Conservation (phyloP, 2,797 vertebrate genomes). For the Lepilemur septentrionalis region DNA sequence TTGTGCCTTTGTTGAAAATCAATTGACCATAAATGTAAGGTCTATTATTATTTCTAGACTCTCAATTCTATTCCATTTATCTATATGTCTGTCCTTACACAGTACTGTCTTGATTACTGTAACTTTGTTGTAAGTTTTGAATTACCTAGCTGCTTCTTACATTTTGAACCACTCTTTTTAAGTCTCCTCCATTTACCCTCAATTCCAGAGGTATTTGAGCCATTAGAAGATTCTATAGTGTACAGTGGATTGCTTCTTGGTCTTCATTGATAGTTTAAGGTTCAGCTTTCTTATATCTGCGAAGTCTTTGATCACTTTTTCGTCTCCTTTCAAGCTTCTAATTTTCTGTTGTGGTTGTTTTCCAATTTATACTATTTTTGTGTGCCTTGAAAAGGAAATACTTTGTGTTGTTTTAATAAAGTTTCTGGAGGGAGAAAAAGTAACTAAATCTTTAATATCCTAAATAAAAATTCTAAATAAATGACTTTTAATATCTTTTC, state of each 20-base stretch:
- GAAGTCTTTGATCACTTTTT: conserved; percentile 4
- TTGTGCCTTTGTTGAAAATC: not conserved
- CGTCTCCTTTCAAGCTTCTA: not conserved
- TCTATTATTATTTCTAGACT: not conserved
- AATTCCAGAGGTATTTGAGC: not conserved
- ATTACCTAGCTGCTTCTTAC: not conserved
- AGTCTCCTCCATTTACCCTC: not conserved
- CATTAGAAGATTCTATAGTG: not conserved
- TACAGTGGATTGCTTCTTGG: not conserved
- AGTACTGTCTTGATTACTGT: not conserved
- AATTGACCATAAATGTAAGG: not conserved
- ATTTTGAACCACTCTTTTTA: not conserved
- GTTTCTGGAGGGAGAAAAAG: not conserved
- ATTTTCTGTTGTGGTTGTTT: not conserved
- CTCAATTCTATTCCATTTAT: not conserved
- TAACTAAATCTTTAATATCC: not conserved
- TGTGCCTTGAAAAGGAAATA: conserved; percentile 15
- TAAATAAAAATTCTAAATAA: not conserved
- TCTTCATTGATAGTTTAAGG: not conserved
- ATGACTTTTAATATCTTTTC: not conserved
- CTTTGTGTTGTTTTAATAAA: not conserved
- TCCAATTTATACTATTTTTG: not conserved
- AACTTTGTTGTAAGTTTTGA: not conserved
- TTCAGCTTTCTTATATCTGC: not conserved
- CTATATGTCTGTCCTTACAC: not conserved